These are phyloP conservation scores for Myotis vivesi DNA, from an alignment of 2,797 vertebrate genomes.

Conservation along the genomic window DNA sequence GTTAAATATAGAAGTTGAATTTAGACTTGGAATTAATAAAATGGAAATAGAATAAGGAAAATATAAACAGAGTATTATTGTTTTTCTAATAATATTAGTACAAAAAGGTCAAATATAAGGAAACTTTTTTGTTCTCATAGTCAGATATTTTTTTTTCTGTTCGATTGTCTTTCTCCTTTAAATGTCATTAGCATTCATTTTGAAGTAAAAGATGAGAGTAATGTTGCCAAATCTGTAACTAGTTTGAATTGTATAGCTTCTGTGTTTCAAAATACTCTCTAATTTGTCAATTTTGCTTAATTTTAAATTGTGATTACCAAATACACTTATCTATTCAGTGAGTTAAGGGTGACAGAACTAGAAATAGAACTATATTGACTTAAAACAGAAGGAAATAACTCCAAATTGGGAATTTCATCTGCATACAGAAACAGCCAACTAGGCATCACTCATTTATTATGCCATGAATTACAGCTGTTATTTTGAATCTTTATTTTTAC, in stretches of 20 bases:
- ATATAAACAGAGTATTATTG: background rate
- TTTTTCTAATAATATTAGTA: background rate
- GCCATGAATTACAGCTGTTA: background rate
- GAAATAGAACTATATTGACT: background rate
- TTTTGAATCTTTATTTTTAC: background rate
- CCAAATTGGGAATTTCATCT: background rate
- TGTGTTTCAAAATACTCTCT: background rate
- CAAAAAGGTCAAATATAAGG: background rate
- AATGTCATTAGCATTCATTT: constrained; percentile 36
- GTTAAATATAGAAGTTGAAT: background rate
- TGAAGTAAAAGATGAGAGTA: background rate
- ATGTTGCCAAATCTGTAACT: constrained; percentile 30
- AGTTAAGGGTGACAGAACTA: constrained; percentile 16
- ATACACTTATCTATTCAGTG: background rate
- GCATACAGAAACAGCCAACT: background rate
- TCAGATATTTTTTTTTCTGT: background rate
- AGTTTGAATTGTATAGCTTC: constrained; percentile 25
- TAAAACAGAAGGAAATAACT: background rate
- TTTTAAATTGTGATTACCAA: constrained; percentile 47
- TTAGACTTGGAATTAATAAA: constrained; percentile 13
- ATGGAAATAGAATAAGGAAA: background rate
- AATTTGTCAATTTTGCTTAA: constrained; percentile 38
- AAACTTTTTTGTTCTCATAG: background rate
- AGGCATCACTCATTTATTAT: background rate
- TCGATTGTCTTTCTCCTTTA: constrained; percentile 19